Evolutionary conservation across 2,113 vertebrate genomes (phyloP).

Genomic region (Promerops cafer): DNA sequence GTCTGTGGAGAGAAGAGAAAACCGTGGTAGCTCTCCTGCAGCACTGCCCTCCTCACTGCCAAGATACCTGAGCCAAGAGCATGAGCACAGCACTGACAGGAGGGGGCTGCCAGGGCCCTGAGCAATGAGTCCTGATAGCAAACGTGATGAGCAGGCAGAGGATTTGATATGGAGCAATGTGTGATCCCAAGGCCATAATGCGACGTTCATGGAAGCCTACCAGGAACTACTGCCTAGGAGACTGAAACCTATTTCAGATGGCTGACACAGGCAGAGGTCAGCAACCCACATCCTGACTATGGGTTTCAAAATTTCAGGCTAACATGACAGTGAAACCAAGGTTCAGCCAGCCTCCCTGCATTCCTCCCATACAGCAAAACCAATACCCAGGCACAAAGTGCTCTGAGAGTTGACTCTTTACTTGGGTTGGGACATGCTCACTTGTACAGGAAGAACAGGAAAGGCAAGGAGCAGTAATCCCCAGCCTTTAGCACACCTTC

Average conservation of each 20-base stretch:
- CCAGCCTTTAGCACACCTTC: background rate
- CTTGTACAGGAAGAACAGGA: background rate
- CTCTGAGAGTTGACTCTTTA: background rate
- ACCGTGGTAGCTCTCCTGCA: background rate
- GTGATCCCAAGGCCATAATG: background rate
- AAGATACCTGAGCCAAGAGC: background rate
- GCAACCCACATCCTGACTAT: background rate
- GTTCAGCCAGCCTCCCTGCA: background rate
- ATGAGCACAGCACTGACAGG: background rate
- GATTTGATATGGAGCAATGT: background rate
- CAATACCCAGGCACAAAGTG: background rate
- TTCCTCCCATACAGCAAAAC: background rate
- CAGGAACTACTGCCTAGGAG: background rate
- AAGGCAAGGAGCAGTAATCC: background rate
- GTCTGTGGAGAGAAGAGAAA: constrained; percentile 66
- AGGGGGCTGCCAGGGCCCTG: background rate
- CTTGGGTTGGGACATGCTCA: background rate
- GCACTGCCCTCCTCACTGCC: background rate
- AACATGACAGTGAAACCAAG: background rate
- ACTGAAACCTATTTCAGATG: background rate
- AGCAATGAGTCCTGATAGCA: background rate
- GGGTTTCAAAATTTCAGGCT: background rate
- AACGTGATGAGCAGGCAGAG: background rate
- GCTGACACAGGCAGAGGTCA: background rate
- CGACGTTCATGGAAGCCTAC: background rate